These are phyloP conservation scores for Ctenomys sociabilis DNA, from an alignment of 2,113 vertebrate genomes.

Conservation along the genomic window DNA sequence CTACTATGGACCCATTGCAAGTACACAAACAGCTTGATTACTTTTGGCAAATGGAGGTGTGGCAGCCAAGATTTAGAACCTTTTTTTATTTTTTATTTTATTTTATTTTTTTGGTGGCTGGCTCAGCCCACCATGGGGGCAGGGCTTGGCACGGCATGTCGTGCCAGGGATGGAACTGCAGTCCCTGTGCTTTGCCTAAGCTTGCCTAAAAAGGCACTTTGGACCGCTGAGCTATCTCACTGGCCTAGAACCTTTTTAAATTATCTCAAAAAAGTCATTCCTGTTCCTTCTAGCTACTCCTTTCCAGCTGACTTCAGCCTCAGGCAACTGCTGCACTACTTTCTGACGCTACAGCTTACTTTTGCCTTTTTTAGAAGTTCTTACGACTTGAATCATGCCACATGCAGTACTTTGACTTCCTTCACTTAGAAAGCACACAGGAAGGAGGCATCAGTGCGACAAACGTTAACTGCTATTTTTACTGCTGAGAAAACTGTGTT, in stretches of 20 bases:
- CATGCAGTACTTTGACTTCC: background rate
- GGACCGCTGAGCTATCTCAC: too few relatives aligned
- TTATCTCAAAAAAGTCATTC: background rate
- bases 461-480: background rate
- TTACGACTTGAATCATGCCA: background rate
- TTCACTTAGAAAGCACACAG: background rate
- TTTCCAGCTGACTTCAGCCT: background rate
- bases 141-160: too few relatives aligned
- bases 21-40: background rate
- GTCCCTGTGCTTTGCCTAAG: too few relatives aligned
- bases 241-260: too few relatives aligned
- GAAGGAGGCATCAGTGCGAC: background rate
- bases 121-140: too few relatives aligned
- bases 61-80: background rate
- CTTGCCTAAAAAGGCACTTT: too few relatives aligned
- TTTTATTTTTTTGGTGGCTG: too few relatives aligned
- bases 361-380: slow-evolving; percentile 10
- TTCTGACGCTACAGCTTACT: background rate
- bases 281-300: background rate
- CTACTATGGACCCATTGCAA: slow-evolving; percentile 9
- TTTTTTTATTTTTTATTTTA: background rate
- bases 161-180: too few relatives aligned
- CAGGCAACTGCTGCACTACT: background rate
- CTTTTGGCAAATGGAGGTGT: background rate
- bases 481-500: background rate